Base-by-base conservation (phyloP, 1,140 invertebrate species). In the Acromyrmex heyeri region DNA sequence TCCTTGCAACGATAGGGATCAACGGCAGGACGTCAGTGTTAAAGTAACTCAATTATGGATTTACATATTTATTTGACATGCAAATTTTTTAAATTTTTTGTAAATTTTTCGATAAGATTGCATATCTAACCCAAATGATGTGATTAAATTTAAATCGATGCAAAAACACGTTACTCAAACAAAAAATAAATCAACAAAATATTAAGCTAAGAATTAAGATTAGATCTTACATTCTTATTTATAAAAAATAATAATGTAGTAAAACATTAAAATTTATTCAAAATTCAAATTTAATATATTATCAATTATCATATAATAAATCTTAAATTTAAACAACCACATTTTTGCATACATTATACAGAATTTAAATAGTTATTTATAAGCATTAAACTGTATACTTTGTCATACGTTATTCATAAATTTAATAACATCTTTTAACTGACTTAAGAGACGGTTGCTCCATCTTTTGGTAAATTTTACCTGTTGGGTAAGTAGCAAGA, bases 41-140 rank as follows among this genome's bases (percentile, higher is more conserved):
- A 91, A 98, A 98, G 94, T 98, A 97, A 85, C 95, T 96, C 94
- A 97, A 97, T 65, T 97, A 95, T 10, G 97, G 95, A 92, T 97
- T 97, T 21, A 97, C 95, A 34, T 96, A 96, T 93, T 50, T 16
- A 96, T 93, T 50, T 16, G 48, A 50, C 48, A 50, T 50, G 48
- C 48, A 50, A 50, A 50, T 50, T 16, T 50, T 50, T 50, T 3
- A 5, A 50, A 50, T 50, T 50, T 50, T 16, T 50, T 8, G 4
- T 50, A 50, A 50, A 50, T 7, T 50, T 50, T 50, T 50, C 97
- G 97, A 67, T 98, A 92, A n/a, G 96, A 96, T 69, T 97, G 96
- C 18, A 97, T 93, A 0, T 96, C 96, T 79, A 79, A 69, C 21
- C 6, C 21, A 21, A 81, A 55, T 21, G 14, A 12, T 53, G 38